Evolutionary conservation across 2,888 invertebrate species (phyloP).

Genomic region (Yponomeuta plumbellus): DNA sequence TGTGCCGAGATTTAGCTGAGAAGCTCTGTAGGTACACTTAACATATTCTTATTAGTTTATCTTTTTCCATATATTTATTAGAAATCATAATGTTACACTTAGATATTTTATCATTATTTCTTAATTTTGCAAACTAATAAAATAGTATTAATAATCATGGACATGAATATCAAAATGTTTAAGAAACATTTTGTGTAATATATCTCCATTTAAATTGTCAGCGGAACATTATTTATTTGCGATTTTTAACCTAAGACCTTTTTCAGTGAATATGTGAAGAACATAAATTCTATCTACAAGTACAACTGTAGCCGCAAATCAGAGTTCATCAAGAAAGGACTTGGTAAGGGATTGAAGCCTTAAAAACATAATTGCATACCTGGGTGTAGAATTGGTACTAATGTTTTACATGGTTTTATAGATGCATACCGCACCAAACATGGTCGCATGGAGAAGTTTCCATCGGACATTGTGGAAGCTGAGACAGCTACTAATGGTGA

Average conservation of each 20-base stretch:
- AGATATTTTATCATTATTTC: no score
- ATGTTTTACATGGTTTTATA: neutral
- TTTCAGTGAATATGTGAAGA: slow-evolving; percentile 88
- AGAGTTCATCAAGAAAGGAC: slow-evolving; percentile 88
- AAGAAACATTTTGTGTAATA: no score
- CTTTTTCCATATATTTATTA: no score
- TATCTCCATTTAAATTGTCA: no score
- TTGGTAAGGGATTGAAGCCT: slow-evolving; percentile 75
- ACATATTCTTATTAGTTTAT: no score
- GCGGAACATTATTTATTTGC: no score
- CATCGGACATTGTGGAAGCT: slow-evolving; percentile 84
- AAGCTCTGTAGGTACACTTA: no score
- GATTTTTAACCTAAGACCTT: neutral
- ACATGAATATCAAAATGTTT: no score
- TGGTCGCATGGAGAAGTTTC: slow-evolving; percentile 87
- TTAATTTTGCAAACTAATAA: neutral
- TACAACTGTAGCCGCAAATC: slow-evolving; percentile 86
- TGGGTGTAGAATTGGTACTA: neutral
- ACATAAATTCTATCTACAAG: slow-evolving; percentile 81
- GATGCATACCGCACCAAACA: slow-evolving; percentile 76
- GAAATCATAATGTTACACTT: no score
- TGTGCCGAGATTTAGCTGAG: no score
- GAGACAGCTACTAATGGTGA: slow-evolving; percentile 84
- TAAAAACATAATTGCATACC: no score
- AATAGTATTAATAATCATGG: neutral